phyloP scores from a whole-genome alignment of 2,797 vertebrate genomes.

The Amblyraja radiata region DNA sequence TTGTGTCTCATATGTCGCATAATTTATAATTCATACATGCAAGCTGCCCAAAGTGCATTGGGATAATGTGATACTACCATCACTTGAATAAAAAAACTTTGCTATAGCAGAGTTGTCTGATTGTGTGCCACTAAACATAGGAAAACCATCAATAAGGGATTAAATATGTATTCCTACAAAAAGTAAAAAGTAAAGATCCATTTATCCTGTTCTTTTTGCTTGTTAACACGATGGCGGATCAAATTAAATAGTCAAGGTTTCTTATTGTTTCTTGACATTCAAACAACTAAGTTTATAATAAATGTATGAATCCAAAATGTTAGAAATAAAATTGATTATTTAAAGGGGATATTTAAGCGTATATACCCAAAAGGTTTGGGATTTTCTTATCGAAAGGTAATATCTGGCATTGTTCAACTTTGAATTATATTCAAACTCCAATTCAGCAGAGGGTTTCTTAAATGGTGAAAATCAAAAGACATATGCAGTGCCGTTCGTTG shows the following conservation, averaged over 20 bases:
- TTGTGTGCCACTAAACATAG: constrained; percentile 18
- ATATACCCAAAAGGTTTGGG: neutral
- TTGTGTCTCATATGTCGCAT: constrained; percentile 35
- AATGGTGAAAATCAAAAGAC: neutral
- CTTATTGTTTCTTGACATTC: neutral
- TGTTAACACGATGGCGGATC: neutral
- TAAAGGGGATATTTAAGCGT: constrained; percentile 8
- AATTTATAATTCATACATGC: constrained; percentile 37
- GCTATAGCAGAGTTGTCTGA: constrained; percentile 33
- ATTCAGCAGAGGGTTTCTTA: neutral
- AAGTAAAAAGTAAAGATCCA: neutral
- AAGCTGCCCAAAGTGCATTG: constrained; percentile 37
- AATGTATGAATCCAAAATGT: neutral
- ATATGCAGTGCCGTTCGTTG: neutral
- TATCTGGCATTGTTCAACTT: neutral
- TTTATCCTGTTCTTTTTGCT: constrained; percentile 5
- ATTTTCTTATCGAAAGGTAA: neutral
- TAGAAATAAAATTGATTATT: neutral
- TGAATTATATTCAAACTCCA: neutral
- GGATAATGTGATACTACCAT: constrained; percentile 35
- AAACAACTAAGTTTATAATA: neutral
- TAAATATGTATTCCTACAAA: constrained; percentile 32
- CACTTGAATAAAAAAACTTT: constrained; percentile 33
- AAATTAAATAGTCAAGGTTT: constrained; percentile 17
- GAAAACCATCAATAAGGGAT: constrained; percentile 11